Evolutionary conservation across 2,113 vertebrate genomes (phyloP), one percentile per base, ranked within the genome.

Genomic region (Zonotrichia leucophrys): DNA sequence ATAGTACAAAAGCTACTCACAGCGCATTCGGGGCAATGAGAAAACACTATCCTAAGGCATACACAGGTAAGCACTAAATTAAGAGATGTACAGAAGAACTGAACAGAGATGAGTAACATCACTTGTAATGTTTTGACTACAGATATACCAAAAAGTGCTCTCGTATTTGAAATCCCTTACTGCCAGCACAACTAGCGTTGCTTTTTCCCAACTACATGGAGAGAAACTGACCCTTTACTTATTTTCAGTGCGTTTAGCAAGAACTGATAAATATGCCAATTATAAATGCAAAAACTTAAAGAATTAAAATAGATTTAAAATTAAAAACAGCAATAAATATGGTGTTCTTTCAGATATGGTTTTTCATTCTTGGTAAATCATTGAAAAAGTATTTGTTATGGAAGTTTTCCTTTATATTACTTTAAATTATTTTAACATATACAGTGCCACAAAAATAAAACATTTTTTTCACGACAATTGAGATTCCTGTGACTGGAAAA

Each of bases 361-460:
- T 97, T 94, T 96, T 98, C 97, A 95, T 92, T 97, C 95, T 97
- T 96, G 93, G 95, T 97, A 97, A 97, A 90, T 94, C 70, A 95
- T 91, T 78, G 81, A 93, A 97, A 97, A 97, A 96, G 62, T 96
- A 95, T 91, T 85, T 95, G 87, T 96, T 91, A 97, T 76, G 96
- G 97, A 97, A 63, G 39, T 97, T 98, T 95, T 96, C 84, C 58
- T 98, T 98, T 98, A 96, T 95, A 98, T 97, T 97, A 96, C 94
- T 98, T 98, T 97, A 96, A 98, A 98, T 98, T 97, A 98, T 97
- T 90, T 98, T 95, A 98, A 98, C 98, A 98, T 98, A 98, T 98
- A 98, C 94, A 98, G 96, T 97, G 98, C 97, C 97, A 98, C 97
- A 98, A 98, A 98, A 98, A 97, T 97, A 97, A 96, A 98, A 98